Percentiles rank a stretch among this genome's conserved stretches.
Conservation (phyloP, 2,888 invertebrate species). For the Pedicia rivosa region DNA sequence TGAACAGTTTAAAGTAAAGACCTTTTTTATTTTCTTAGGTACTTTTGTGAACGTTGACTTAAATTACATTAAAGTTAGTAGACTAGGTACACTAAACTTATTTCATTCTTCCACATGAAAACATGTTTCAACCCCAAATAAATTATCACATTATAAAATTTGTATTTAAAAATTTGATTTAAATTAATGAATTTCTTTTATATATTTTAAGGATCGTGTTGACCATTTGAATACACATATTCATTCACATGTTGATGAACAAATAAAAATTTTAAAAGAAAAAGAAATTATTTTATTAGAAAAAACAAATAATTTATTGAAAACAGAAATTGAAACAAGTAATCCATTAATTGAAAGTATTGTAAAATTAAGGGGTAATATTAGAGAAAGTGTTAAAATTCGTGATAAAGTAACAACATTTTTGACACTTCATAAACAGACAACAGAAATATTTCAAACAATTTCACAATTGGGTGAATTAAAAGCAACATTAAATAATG, state of each 20-base stretch:
- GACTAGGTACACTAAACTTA: too few relatives aligned
- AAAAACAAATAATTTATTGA: conserved; percentile 31
- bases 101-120: too few relatives aligned
- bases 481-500: too few relatives aligned
- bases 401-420: conserved; percentile 35
- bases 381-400: not conserved
- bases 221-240: conserved; percentile 38
- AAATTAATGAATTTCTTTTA: conserved; percentile 6
- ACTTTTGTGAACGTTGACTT: too few relatives aligned
- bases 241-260: conserved; percentile 34
- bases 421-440: conserved; percentile 39
- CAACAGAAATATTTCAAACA: conserved; percentile 38
- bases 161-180: too few relatives aligned
- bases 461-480: conserved; percentile 39
- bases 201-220: conserved; percentile 32
- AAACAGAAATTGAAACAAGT: not conserved
- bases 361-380: not conserved
- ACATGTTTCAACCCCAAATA: too few relatives aligned
- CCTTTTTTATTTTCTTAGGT: too few relatives aligned
- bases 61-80: too few relatives aligned
- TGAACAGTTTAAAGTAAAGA: too few relatives aligned
- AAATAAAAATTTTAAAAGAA: conserved; percentile 34
- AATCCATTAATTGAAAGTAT: not conserved
- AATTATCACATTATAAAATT: too few relatives aligned
- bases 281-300: conserved; percentile 31